These are phyloP conservation scores for Punctoribates punctum DNA, from an alignment of 2,888 invertebrate species.

Conservation along the genomic window DNA sequence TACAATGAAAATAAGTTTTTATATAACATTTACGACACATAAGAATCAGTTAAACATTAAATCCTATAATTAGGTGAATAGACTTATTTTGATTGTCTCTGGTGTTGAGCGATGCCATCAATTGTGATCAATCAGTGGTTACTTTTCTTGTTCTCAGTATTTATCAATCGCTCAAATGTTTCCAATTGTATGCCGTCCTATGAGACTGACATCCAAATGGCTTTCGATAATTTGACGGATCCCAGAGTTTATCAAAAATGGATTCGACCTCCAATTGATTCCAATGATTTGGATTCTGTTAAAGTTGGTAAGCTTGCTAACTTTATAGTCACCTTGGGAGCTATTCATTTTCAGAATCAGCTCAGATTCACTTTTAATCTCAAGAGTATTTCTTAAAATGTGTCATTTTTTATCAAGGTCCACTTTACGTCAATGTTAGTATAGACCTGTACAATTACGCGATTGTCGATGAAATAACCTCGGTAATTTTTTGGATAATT, in stretches of 20 bases:
- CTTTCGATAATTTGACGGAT: constrained; percentile 13
- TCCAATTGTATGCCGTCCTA: neutral
- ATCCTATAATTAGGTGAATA: no score
- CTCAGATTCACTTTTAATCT: neutral
- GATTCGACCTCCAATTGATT: constrained; percentile 32
- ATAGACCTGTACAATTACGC: constrained; percentile 38
- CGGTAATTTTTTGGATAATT: constrained; percentile 1
- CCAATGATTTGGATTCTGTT: neutral
- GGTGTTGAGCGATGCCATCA: neutral
- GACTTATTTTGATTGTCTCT: no score
- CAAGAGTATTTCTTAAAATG: neutral
- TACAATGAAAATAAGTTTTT: no score
- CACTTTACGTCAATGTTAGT: constrained; percentile 35
- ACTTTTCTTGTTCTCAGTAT: neutral
- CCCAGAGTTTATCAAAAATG: constrained; percentile 23
- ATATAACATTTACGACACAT: no score
- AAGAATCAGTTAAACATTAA: no score
- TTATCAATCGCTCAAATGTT: constrained; percentile 1
- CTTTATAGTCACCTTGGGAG: no score
- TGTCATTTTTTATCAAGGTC: neutral
- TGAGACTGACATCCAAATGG: neutral
- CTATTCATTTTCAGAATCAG: no score
- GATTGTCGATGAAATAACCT: constrained; percentile 32
- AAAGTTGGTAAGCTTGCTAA: neutral
- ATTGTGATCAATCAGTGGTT: neutral